A percentile compares a stretch with the other conserved stretches of the same genome.
These are phyloP conservation scores for Prietella phreatophila DNA, from an alignment of 2,113 vertebrate species.

Conservation along the genomic window DNA sequence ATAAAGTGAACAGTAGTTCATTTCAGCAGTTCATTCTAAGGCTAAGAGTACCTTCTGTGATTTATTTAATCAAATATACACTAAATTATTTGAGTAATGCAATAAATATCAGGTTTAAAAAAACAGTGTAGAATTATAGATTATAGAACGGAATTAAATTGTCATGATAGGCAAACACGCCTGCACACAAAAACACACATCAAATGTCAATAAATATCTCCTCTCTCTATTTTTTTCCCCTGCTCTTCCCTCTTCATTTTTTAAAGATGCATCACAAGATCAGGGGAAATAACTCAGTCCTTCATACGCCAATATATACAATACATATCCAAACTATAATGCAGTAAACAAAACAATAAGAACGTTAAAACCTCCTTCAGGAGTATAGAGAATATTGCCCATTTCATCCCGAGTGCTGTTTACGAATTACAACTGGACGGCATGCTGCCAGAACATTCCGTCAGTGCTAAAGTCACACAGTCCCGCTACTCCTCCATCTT, in stretches of 20 bases:
- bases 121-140: not conserved
- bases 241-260: not conserved
- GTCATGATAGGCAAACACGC: not conserved
- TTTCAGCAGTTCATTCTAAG: not conserved
- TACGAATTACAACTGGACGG: not conserved
- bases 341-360: slow-evolving; percentile 25
- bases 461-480: not conserved
- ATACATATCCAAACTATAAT: not conserved
- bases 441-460: not conserved
- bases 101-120: not conserved
- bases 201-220: not conserved
- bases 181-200: not conserved
- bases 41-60: not conserved
- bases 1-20: not conserved
- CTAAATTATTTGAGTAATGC: too few relatives aligned
- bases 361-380: not conserved
- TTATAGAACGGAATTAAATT: not conserved
- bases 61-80: not conserved
- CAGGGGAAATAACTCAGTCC: not conserved
- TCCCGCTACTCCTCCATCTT: not conserved
- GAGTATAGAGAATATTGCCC: not conserved
- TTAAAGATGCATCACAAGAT: not conserved
- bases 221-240: not conserved
- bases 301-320: slow-evolving; percentile 1
- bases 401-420: not conserved